phyloP scores from a whole-genome alignment of 1,140 invertebrate species.

The Brachionus calyciflorus region DNA sequence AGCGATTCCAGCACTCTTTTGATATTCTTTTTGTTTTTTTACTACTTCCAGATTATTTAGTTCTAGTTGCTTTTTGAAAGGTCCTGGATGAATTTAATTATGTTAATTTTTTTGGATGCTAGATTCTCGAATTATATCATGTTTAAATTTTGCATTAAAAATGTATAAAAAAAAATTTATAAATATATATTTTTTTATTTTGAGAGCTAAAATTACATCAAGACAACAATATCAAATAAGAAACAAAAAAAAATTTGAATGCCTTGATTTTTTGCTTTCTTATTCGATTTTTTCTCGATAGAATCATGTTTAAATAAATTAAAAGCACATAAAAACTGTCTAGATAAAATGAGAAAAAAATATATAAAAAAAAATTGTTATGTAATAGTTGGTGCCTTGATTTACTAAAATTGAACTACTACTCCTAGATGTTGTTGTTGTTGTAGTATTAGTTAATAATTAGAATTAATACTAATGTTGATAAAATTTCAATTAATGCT shows the following conservation, averaged over 20 bases:
- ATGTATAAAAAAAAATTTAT: not conserved
- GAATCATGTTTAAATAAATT: conserved; percentile 40
- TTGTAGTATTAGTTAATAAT: conserved; percentile 3
- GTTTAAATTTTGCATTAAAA: too few species aligned
- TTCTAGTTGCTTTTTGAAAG: not conserved
- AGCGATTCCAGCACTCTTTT: not conserved
- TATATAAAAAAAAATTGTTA: conserved; percentile 4
- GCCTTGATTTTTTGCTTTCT: conserved; percentile 36
- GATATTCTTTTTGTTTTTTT: not conserved
- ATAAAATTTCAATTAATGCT: not conserved
- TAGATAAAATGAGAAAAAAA: conserved; percentile 33
- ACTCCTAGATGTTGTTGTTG: not conserved
- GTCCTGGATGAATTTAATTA: conserved; percentile 1
- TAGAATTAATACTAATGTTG: conserved; percentile 15
- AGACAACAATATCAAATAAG: not conserved
- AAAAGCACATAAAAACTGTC: conserved; percentile 33
- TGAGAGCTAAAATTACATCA: conserved; percentile 23
- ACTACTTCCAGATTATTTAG: conserved; percentile 27
- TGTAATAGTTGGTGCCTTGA: conserved; percentile 23
- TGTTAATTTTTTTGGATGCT: not conserved
- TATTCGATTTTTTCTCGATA: conserved; percentile 29
- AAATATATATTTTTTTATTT: not conserved
- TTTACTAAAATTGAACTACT: not conserved
- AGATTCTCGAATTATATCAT: too few species aligned
- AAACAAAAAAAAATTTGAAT: not conserved